These are phyloP conservation scores for Andricus grossulariae DNA, from an alignment of 1,140 invertebrate genomes.

Conservation along the genomic window DNA sequence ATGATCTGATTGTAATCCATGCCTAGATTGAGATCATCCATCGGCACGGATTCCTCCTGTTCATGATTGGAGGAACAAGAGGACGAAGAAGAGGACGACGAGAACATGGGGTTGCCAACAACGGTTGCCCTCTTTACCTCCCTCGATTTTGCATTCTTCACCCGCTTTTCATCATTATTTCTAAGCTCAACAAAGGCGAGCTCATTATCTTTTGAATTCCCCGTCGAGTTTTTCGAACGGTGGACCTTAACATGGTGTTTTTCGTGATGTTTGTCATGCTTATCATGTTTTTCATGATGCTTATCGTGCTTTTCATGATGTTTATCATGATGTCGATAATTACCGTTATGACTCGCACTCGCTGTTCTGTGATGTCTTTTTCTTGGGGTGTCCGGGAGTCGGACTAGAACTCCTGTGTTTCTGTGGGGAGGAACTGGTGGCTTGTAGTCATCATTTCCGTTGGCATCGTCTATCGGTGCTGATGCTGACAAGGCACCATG, in stretches of 20 bases:
- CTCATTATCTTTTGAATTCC: conserved; percentile 50
- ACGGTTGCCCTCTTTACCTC: conserved; percentile 89
- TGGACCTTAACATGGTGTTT: conserved; percentile 39
- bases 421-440: conserved; percentile 91
- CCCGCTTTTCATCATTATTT: conserved; percentile 51
- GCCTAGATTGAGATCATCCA: conserved; percentile 88
- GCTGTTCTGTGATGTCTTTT: conserved; percentile 73
- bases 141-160: conserved; percentile 63
- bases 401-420: conserved; percentile 79
- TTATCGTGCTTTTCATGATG: conserved; percentile 48
- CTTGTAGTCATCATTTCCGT: conserved; percentile 82
- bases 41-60: conserved; percentile 78
- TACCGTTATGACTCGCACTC: conserved; percentile 55
- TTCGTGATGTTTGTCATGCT: conserved; percentile 36
- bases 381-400: conserved; percentile 64
- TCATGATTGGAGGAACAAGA: conserved; percentile 61
- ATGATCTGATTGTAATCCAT: conserved; percentile 98
- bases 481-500: conserved; percentile 67
- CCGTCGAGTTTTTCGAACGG: conserved; percentile 47
- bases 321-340: conserved; percentile 55
- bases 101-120: conserved; percentile 92
- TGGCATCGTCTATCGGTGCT: conserved; percentile 40
- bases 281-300: conserved; percentile 39
- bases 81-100: conserved; percentile 69
- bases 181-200: conserved; percentile 67